Evolutionary conservation across 23 tunicate genomes (phyloP), one percentile per base, ranked within the genome.

Genomic region (Styela clava): DNA sequence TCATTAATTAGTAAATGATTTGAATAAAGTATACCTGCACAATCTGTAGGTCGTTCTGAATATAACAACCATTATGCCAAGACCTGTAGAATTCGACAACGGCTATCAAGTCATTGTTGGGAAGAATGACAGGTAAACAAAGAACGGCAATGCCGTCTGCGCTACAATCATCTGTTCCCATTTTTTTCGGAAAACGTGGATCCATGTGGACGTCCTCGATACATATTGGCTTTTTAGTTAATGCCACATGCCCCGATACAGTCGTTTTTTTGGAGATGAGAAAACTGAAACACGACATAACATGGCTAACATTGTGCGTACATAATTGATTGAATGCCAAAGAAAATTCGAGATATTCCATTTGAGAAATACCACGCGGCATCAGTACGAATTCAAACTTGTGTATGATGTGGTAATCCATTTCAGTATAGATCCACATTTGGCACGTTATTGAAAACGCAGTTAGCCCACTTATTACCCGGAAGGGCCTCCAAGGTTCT

Each of bases 171-270:
- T 74, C 74, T 0, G 78, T 71, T 33, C 83, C 74, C 3, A 70
- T 79, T 64, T 85, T 84, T 62, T 87, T 84, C 35, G 91, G 91
- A 74, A 92, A 92, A n/a, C 97, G 63, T 2, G 90, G 88, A 73
- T 92, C 97, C 89, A 87, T 74, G 9, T 73, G 77, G 2, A 92
- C 69, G 61, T 92, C 97, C 23, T 92, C 92, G 23, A 87, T 74
- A 2, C 86, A 51, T 32, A 87, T 73, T 2, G 88, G 68, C 23
- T 78, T 65, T 33, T 34, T 32, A 27, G 84, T 92, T 61, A 26
- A 62, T 20, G 97, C 97, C n/a, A 83, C 97, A 62, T 92, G 77
- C 0, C 94, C 67, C 19, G 97, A 91, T 16, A 92, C 92, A 2
- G 88, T 87, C 34, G 74, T 79, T 22, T 92, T 79, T 61, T 29